phyloP scores from a whole-genome alignment of 2,797 vertebrate genomes.

The Tarsius wallacei region DNA sequence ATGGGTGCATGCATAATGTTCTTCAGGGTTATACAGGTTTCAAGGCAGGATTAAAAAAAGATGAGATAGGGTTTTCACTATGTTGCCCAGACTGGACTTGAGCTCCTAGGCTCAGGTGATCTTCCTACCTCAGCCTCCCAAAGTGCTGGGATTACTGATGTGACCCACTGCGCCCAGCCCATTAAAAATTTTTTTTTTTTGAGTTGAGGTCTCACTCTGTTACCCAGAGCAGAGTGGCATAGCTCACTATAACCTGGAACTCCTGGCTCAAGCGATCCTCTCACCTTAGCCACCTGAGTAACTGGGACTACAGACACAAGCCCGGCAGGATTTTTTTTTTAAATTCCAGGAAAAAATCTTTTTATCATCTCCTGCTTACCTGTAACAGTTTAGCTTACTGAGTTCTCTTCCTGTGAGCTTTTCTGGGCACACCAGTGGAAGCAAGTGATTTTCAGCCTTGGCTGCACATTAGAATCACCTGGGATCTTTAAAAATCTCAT shows the following conservation, averaged over 20 bases:
- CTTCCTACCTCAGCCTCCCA: too few relatives aligned
- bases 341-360: neutral
- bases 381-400: neutral
- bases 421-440: neutral
- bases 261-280: neutral
- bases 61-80: neutral
- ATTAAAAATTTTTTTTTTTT: neutral
- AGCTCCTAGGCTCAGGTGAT: too few relatives aligned
- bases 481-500: neutral
- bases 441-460: neutral
- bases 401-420: constrained; percentile 52
- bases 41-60: neutral
- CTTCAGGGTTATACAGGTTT: neutral
- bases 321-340: constrained; percentile 1
- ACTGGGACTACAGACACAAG: neutral
- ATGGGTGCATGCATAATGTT: neutral
- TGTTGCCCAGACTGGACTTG: too few relatives aligned
- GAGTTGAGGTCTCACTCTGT: neutral
- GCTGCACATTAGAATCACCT: neutral
- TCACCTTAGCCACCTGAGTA: neutral
- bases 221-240: neutral
- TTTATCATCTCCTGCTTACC: neutral
- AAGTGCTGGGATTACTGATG: too few relatives aligned
- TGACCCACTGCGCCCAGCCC: too few relatives aligned
- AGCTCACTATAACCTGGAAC: neutral